Conservation (phyloP, 1,140 invertebrate species). For the Nixonia krombeini region DNA sequence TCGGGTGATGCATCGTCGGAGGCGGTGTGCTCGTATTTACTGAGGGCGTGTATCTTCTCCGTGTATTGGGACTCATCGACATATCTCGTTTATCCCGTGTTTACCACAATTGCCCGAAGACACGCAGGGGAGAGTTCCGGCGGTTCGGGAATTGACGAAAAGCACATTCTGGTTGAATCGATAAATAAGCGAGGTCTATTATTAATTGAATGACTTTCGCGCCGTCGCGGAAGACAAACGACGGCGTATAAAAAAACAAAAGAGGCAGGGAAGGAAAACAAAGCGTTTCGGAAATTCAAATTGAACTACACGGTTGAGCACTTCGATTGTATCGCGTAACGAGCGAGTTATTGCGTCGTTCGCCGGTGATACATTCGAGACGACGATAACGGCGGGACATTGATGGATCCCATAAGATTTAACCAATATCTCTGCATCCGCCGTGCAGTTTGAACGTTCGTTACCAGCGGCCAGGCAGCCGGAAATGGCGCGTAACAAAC, state of each 20-base stretch:
- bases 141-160: too few relatives aligned
- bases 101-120: constrained; percentile 36
- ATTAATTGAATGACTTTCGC: not conserved
- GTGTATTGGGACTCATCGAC: constrained; percentile 20
- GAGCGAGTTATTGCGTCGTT: constrained; percentile 42
- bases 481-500: constrained; percentile 40
- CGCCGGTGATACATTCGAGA: constrained; percentile 44
- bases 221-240: too few relatives aligned
- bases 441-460: constrained; percentile 35
- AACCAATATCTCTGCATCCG: constrained; percentile 34
- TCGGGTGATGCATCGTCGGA: constrained; percentile 23
- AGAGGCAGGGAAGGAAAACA: constrained; percentile 6
- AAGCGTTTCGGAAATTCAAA: constrained; percentile 41
- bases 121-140: too few relatives aligned
- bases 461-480: constrained; percentile 19
- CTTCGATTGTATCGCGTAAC: constrained; percentile 36
- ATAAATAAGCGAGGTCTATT: too few relatives aligned
- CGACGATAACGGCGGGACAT: constrained; percentile 43
- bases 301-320: constrained; percentile 26
- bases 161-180: too few relatives aligned
- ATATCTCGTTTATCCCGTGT: constrained; percentile 19
- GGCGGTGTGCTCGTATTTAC: constrained; percentile 23
- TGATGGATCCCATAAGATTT: constrained; percentile 43
- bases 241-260: not conserved
- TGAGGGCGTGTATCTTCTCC: constrained; percentile 24